Evolutionary conservation across 30 jellyfish, hydroid and myxozoan species (phyloP), one percentile per base, ranked within the genome.

Genomic region (Sanderia malayensis): DNA sequence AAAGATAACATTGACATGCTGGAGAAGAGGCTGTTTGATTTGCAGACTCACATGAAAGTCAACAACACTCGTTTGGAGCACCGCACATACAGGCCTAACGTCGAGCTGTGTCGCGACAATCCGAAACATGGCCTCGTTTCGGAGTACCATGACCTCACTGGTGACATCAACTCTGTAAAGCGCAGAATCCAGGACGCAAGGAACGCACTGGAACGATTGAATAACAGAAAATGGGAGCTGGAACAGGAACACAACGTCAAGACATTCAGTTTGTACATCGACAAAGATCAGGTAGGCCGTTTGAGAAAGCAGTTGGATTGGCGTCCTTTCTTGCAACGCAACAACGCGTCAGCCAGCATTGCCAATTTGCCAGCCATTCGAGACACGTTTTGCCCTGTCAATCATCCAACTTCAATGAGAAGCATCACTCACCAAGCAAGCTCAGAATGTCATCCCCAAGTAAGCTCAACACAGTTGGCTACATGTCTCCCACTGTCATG

Each of bases 81-180:
- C 29, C 84, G 93, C 61, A 81, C 82, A 11, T 61, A 70, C 62
- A 82, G 93, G n/a, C 93, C 93, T 25, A 81, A 81, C 77, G 61
- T 81, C 20, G 93, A 81, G 31, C 68, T 81, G 62, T 81, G 93
- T 58, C 79, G 93, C 10, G 93, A 81, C 53, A 53, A 70, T 28
- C 93, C 93, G 31, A 70, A 81, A 61, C 82, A 81, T 41, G 76
- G 79, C 58, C 33, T 76, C 29, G 88, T 76, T 6, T 76, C 88
- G 0, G 88, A 76, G 46, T 76, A 76, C 66, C 88, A 76, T 33
- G 88, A 76, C 27, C 26, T 76, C 37, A 52, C 62, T 61, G 88
- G 88, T 19, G 88, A 76, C 74, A 76, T 76, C 74, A 76, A 76
- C 29, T 72, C 88, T 13, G 37, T 64, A 9, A 76, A 64, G 41